Evolutionary conservation across 1,140 invertebrate genomes (phyloP), one percentile per base, ranked within the genome.

Genomic region (Anastrepha obliqua): DNA sequence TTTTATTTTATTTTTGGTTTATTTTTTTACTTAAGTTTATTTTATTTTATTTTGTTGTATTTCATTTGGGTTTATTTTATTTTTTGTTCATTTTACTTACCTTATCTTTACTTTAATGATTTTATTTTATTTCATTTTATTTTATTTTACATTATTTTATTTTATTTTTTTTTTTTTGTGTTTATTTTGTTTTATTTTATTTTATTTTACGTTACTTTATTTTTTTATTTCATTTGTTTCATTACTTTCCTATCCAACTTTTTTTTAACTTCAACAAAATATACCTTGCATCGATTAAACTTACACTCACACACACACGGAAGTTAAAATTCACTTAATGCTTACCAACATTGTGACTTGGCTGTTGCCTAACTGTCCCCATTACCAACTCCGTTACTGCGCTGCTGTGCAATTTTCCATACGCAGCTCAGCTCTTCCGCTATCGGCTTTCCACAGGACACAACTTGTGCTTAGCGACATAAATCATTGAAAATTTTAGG

Each of bases 401-500:
- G 44, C 70, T 44, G 17, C 70, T 17, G 13, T 74, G 15, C 3
- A 74, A 44, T 74, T 47, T 20, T 55, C 44, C 74, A 7, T n/a
- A n/a, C 13, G 17, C 74, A 78, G 74, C 74, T n/a, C 74, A 55
- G 74, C 47, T 51, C 44, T 81, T 81, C 74, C 74, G 47, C 74
- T 20, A 7, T 20, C 74, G 11, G 2, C 47, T 8, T 51, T 81
- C 4, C 74, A 29, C 5, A 9, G 47, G n/a, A 58, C 47, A 51
- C 74, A 81, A 81, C 74, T 81, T 81, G 74, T 81, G 74, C 74
- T 81, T 81, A 81, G 74, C 74, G 74, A 81, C 74, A 81, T 81
- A 81, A 81, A 81, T 81, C 74, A 81, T 20, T 55, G 74, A 81
- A 81, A 81, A 55, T 81, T 81, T 81, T 81, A 81, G 74, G 74